Base-by-base conservation (phyloP, 2,888 invertebrate genomes). In the Sturmia bella region DNA sequence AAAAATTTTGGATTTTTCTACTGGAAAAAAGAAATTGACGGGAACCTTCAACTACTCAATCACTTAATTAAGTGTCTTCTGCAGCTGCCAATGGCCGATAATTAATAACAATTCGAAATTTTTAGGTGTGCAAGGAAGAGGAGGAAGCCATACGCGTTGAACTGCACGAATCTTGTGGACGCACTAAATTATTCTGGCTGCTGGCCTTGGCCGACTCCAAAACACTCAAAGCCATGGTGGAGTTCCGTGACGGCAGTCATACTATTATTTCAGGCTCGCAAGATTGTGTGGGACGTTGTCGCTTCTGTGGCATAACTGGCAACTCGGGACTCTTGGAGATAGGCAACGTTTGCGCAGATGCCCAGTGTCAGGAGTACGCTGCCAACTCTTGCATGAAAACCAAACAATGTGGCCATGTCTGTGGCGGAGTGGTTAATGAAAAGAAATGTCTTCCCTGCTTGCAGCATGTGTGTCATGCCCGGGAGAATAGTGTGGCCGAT, bases 61-160 rank as follows among this genome's bases (percentile, higher is more conserved):
- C n/a, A n/a, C n/a, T n/a, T n/a, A n/a, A n/a, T n/a, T n/a, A n/a
- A n/a, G n/a, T n/a, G n/a, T n/a, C n/a, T n/a, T n/a, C n/a, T n/a
- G n/a, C n/a, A n/a, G n/a, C n/a, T n/a, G n/a, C n/a, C n/a, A n/a
- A n/a, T n/a, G n/a, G n/a, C n/a, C n/a, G n/a, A n/a, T n/a, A n/a
- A n/a, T n/a, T n/a, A n/a, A n/a, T n/a, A n/a, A n/a, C n/a, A n/a
- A n/a, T n/a, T n/a, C n/a, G n/a, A n/a, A n/a, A n/a, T n/a, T n/a
- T n/a, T n/a, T 13, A 90, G 90, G 90, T 90, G 0, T 98, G 98
- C 91, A 98, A 98, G 90, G 98, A 98, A 88, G 98, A 98, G 88
- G 98, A 98, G 88, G 97, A 98, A 89, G 97, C 98, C 0, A 98
- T 99, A 81, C 95, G 97, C 83, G 97, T 99, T 5, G 98, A 99